These are phyloP conservation scores for Drosophila engyochracea DNA, from an alignment of 2,888 invertebrate species.

Conservation along the genomic window DNA sequence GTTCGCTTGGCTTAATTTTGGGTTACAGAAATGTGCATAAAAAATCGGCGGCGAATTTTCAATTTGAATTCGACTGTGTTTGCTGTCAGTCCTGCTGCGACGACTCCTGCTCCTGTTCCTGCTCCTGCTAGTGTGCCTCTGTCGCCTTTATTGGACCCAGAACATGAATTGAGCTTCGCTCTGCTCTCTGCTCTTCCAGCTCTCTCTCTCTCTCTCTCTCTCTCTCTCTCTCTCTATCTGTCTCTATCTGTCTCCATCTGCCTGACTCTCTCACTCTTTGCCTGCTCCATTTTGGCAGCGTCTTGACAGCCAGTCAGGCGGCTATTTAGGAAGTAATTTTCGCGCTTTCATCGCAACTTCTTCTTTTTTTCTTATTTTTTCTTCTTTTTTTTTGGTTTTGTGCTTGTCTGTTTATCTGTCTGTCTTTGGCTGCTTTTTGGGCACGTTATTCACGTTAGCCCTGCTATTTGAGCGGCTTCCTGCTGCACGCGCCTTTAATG, in stretches of 20 bases:
- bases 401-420: constrained; percentile 31
- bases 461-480: constrained; percentile 58
- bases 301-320: constrained; percentile 78
- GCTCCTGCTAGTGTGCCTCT: constrained; percentile 24
- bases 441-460: constrained; percentile 76
- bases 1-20: constrained; percentile 78
- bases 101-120: not conserved
- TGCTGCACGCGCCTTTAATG: constrained; percentile 65
- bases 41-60: constrained; percentile 80
- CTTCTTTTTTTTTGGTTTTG: constrained; percentile 34
- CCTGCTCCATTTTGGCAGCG: constrained; percentile 33
- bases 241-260: not conserved
- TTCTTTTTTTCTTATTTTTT: constrained; percentile 20
- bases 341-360: constrained; percentile 74
- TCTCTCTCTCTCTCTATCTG: not conserved
- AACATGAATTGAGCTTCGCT: constrained; percentile 59
- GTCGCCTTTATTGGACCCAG: constrained; percentile 69
- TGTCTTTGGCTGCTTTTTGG: constrained; percentile 68
- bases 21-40: constrained; percentile 79
- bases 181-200: constrained; percentile 33
- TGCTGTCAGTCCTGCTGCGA: not conserved
- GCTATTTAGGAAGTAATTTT: constrained; percentile 80
- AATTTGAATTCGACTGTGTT: constrained; percentile 72
- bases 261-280: not conserved
- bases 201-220: not conserved